Evolutionary conservation across 2,113 vertebrate genomes (phyloP), one percentile per base, ranked within the genome.

Genomic region (Nycticorax nycticorax): DNA sequence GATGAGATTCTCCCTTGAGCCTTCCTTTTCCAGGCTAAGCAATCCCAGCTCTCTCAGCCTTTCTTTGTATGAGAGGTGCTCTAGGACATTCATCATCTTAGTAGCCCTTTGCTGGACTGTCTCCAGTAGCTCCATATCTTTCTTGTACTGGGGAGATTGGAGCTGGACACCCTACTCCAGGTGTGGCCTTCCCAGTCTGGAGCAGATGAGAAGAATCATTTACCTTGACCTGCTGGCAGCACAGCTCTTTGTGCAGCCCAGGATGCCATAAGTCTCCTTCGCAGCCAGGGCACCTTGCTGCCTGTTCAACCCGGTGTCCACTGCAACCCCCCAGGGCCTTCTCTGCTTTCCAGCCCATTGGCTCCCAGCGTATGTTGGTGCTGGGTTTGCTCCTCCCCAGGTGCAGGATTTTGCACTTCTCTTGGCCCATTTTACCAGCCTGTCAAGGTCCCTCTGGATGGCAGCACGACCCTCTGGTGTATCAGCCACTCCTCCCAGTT

Each of bases 401-500:
- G 8, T 45, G 24, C 1, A 5, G 28, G 27, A 45, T n/a, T 33
- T 12, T 0, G 30, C 28, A 14, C 3, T 32, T 50, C 20, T 45
- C 13, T 8, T 35, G 86, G 64, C 48, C 47, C 33, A 4, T 37
- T 75, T 57, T 55, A 6, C 7, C 47, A 18, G 10, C 20, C 48
- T 35, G 7, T n/a, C n/a, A 13, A 6, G 24, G 91, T 37, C 13
- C 18, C 0, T 35, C 18, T 43, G 63, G n/a, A 18, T 45, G 63
- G 83, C 82, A 92, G 64, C 79, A 21, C 0, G 0, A 15, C 17
- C n/a, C 30, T 37, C 30, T 43, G 71, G 37, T 0, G 0, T 30
- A 0, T 10, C 37, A 63, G 69, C 21, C n/a, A 1, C 22, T 66
- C n/a, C 19, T 73, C 22, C 21, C 35, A 14, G 14, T 12, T 19